Conservation (phyloP, 2,888 invertebrate species). For the Andrena haemorrhoa region DNA sequence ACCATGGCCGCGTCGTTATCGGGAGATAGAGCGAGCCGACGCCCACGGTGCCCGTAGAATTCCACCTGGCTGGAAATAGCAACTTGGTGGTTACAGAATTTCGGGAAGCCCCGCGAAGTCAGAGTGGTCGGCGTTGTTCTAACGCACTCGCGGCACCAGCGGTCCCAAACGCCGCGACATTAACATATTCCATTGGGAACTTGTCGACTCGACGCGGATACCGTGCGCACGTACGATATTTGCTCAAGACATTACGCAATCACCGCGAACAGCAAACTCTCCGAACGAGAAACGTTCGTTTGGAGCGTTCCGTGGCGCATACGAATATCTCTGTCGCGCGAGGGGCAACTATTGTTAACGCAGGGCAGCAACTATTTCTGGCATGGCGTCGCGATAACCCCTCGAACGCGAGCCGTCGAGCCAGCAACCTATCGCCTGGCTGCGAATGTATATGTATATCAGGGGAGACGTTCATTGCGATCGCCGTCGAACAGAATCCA, state of each 20-base stretch:
- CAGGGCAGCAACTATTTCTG: slow-evolving; percentile 33
- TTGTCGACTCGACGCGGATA: neutral
- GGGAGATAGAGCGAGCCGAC: neutral
- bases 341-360: slow-evolving; percentile 32
- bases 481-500: neutral
- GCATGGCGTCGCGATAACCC: slow-evolving; percentile 40
- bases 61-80: slow-evolving; percentile 13
- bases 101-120: neutral
- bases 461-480: neutral
- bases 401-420: slow-evolving; percentile 1
- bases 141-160: no score
- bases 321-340: neutral
- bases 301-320: slow-evolving; percentile 2
- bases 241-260: slow-evolving; percentile 36
- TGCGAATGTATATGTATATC: neutral
- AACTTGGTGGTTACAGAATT: slow-evolving; percentile 30
- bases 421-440: neutral
- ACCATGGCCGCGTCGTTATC: slow-evolving; percentile 27
- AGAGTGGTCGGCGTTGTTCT: neutral
- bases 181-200: neutral
- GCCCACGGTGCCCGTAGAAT: neutral
- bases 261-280: slow-evolving; percentile 35
- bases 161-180: neutral
- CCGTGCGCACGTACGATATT: neutral
- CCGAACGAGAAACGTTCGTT: slow-evolving; percentile 9